Percentiles rank a stretch among this genome's conserved stretches.
phyloP scores from a whole-genome alignment of 1,140 invertebrate genomes.

The Globodera rostochiensis region DNA sequence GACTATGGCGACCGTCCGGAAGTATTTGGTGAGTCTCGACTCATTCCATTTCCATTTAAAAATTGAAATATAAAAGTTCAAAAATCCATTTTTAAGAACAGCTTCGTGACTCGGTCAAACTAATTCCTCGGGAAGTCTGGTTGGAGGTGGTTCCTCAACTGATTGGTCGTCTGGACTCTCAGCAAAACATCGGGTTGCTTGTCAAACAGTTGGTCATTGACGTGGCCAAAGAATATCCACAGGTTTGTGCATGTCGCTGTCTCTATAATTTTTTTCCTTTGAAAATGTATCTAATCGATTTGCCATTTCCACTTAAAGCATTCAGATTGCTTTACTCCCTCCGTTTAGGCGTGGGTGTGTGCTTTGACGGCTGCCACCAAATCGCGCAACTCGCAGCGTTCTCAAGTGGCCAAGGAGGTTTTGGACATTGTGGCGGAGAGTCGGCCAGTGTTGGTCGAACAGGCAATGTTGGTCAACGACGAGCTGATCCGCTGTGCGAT shows the following conservation, averaged over 20 bases:
- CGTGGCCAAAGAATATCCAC: constrained; percentile 79
- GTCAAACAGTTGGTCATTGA: constrained; percentile 91
- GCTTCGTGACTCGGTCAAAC: constrained; percentile 84
- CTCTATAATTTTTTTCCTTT: constrained; percentile 3
- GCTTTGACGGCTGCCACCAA: constrained; percentile 95
- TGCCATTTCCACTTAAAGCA: background rate
- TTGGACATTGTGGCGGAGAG: constrained; percentile 93
- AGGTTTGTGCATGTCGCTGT: constrained; percentile 61
- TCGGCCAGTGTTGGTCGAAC: constrained; percentile 84
- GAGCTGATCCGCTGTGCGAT: constrained; percentile 97
- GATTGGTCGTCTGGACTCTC: constrained; percentile 94
- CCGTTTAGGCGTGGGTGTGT: constrained; percentile 84
- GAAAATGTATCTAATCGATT: background rate
- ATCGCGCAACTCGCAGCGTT: constrained; percentile 80
- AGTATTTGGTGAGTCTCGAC: constrained; percentile 73
- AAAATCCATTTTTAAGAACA: constrained; percentile 70
- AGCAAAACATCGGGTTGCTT: constrained; percentile 81
- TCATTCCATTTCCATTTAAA: background rate
- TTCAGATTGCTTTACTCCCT: background rate
- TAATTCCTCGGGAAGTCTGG: constrained; percentile 97
- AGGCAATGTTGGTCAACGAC: constrained; percentile 79
- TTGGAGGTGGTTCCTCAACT: constrained; percentile 98
- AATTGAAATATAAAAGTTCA: background rate
- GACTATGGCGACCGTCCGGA: constrained; percentile 89
- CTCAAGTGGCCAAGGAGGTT: constrained; percentile 89